phyloP scores from a whole-genome alignment of 1,140 invertebrate genomes.

The Frieseomelitta varia region DNA sequence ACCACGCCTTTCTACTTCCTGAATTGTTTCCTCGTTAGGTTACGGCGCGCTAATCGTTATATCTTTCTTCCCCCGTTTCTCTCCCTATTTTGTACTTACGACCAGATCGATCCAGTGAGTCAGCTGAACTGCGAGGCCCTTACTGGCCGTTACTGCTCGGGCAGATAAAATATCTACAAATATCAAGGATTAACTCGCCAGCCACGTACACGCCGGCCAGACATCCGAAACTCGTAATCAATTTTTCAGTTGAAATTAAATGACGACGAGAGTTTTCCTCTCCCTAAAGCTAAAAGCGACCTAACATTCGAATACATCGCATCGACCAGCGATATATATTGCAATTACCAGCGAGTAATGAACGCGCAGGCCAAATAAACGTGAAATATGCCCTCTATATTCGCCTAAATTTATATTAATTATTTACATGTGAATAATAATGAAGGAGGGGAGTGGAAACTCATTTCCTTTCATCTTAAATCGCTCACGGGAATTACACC shows the following conservation, averaged over 20 bases:
- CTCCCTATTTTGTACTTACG: constrained; percentile 38
- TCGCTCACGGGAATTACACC: constrained; percentile 5
- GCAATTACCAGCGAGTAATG: neutral
- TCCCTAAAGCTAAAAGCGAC: neutral
- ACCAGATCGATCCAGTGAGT: constrained; percentile 50
- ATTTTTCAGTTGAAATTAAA: neutral
- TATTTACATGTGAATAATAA: constrained; percentile 21
- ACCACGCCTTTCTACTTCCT: constrained; percentile 54
- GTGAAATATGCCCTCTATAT: neutral
- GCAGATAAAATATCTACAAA: neutral
- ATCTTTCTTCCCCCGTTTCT: constrained; percentile 25
- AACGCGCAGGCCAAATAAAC: neutral
- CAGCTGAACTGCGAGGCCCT: constrained; percentile 20
- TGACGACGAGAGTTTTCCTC: neutral
- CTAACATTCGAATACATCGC: neutral
- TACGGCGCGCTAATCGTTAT: constrained; percentile 58
- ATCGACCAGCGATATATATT: neutral
- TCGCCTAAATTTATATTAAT: neutral
- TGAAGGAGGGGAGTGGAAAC: neutral
- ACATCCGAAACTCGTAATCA: neutral
- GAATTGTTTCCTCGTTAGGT: constrained; percentile 59
- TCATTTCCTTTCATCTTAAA: constrained; percentile 11
- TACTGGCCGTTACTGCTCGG: constrained; percentile 9
- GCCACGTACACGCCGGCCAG: neutral
- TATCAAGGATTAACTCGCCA: neutral